Conservation (phyloP, 2,797 vertebrate species). For the Linurgus olivaceus region DNA sequence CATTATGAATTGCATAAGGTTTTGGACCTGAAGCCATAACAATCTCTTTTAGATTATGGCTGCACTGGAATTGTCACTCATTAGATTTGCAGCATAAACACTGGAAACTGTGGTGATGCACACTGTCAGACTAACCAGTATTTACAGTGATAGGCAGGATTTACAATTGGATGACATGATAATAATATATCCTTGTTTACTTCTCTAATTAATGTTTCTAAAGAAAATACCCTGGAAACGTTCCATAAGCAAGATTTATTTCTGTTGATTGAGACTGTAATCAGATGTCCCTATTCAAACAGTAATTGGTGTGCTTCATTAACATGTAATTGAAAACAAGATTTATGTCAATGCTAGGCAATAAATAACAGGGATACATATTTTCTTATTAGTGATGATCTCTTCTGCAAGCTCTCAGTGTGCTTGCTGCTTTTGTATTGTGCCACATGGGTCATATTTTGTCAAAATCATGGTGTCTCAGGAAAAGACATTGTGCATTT, state of each 20-base stretch:
- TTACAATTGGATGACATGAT: conserved; percentile 56
- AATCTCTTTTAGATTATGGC: neutral
- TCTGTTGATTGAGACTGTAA: conserved; percentile 67
- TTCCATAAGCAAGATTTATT: conserved; percentile 73
- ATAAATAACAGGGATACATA: conserved; percentile 69
- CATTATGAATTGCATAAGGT: neutral
- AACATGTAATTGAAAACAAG: conserved; percentile 73
- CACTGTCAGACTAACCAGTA: conserved; percentile 28
- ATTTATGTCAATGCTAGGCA: conserved; percentile 68
- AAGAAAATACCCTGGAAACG: conserved; percentile 67
- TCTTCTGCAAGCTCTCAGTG: conserved; percentile 9
- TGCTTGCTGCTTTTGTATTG: conserved; percentile 21
- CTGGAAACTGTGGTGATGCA: conserved; percentile 48
- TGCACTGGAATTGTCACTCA: neutral
- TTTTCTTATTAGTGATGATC: conserved; percentile 61
- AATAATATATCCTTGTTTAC: conserved; percentile 72
- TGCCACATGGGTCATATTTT: neutral
- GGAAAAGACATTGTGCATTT: neutral
- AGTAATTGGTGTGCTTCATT: conserved; percentile 78
- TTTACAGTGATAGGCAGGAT: conserved; percentile 38
- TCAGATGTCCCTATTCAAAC: conserved; percentile 74
- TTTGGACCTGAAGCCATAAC: neutral
- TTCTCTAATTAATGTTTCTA: conserved; percentile 72
- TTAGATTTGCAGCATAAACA: conserved; percentile 29
- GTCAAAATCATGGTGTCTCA: neutral